Conservation (phyloP, 2,888 invertebrate species). For the Mayetiola destructor region DNA sequence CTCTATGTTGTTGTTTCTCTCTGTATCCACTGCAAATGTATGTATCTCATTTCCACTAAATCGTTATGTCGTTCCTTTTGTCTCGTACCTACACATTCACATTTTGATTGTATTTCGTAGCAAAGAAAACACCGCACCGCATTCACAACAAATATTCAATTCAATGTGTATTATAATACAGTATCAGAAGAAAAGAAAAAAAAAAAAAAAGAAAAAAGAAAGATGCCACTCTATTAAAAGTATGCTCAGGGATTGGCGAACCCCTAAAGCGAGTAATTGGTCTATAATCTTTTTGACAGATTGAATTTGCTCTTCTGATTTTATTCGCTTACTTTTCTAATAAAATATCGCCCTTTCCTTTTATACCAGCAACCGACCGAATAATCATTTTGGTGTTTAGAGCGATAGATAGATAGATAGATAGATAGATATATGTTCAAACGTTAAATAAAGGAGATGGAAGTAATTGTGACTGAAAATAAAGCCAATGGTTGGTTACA, state of each 20-base stretch:
- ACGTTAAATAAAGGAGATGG: not conserved
- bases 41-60: too few relatives aligned
- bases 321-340: slow-evolving; percentile 11
- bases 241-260: slow-evolving; percentile 15
- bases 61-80: too few relatives aligned
- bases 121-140: too few relatives aligned
- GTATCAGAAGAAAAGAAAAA: too few relatives aligned
- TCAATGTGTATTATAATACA: slow-evolving; percentile 6
- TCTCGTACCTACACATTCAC: not conserved
- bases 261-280: slow-evolving; percentile 30
- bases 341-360: slow-evolving; percentile 1
- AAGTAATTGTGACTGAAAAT: not conserved
- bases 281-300: slow-evolving; percentile 38
- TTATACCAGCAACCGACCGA: not conserved
- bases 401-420: not conserved
- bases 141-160: not conserved
- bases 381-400: not conserved
- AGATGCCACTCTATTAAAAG: slow-evolving; percentile 16
- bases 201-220: too few relatives aligned
- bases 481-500: not conserved
- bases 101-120: too few relatives aligned
- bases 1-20: not conserved
- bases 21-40: too few relatives aligned
- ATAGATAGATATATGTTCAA: not conserved
- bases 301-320: slow-evolving; percentile 29